Base-by-base conservation (phyloP, 2,888 invertebrate genomes). In the Oligia latruncula region DNA sequence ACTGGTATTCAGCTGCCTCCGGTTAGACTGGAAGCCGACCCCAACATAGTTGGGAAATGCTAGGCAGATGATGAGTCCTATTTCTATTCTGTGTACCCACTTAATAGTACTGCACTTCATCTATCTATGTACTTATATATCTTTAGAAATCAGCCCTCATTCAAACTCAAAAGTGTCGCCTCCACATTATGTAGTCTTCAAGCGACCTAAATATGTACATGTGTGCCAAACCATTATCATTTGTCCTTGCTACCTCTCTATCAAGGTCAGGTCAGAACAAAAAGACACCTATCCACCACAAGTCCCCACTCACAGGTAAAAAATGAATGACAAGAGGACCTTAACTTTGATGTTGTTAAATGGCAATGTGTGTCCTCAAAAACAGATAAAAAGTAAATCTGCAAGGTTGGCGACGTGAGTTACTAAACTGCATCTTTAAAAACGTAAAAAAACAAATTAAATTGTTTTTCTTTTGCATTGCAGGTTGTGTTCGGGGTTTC, bases 331-430 rank as follows among this genome's bases (percentile, higher is more conserved):
- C 91, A 91, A 87, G 88, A 88, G 90, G 90, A 90, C 90, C 91
- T 90, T 83, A 89, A 89, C 92, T 93, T 93, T 92, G 94, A 94
- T 93, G 93, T 92, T 89, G 92, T 92, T 94, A 94, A 95, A 94
- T 94, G 94, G 93, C 93, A 92, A 90, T 90, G 92, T 91, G 91
- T 93, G 94, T 93, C 93, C 93, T 93, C 92, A 94, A 93, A 94
- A 94, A 92, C 87, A 86, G 87, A 92, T 87, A 92, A 93, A 94
- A 93, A 92, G 87, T 88, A 88, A 88, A 89, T 90, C 87, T 82
- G 88, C 93, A 94, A 95, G 94, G 93, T 92, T 93, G 92, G 88
- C 92, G 90, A 90, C 92, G 91, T 88, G 88, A 86, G 87, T 87
- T 90, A 90, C 90, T 89, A 89, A 91, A 90, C 88, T 81, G 83